A percentile compares a stretch with the other conserved stretches of the same genome.
Conservation (phyloP, 35 echinoderm and acorn worm genomes). For the Holothuria glaberrima region DNA sequence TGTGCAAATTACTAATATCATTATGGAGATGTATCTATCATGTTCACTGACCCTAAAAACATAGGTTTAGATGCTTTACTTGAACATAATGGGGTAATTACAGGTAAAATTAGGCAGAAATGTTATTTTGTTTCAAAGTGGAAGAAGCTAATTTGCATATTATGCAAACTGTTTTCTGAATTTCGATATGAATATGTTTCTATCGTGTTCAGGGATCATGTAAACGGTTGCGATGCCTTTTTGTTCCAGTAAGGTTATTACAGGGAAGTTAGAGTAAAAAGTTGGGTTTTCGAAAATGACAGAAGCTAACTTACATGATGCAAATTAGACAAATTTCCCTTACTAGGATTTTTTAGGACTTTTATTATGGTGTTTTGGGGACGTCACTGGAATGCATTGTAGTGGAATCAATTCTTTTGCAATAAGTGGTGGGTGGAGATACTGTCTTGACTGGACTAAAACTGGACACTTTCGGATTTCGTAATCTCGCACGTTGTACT, state of each 20-base stretch:
- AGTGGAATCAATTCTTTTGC: neutral
- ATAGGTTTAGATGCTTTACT: neutral
- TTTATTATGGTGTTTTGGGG: no score
- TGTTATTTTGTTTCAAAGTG: neutral
- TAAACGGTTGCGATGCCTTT: neutral
- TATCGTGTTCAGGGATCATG: neutral
- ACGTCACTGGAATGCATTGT: no score
- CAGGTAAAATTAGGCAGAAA: neutral
- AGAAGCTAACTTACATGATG: neutral
- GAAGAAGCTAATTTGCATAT: neutral
- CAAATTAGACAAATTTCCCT: no score
- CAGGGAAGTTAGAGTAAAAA: neutral
- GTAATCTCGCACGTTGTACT: no score
- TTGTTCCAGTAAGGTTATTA: neutral
- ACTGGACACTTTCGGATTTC: no score
- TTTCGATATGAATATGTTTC: neutral
- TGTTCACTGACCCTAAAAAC: neutral
- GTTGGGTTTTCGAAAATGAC: neutral
- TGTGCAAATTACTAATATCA: constrained; percentile 1
- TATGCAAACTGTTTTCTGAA: neutral
- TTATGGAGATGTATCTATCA: neutral
- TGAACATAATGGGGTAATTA: neutral
- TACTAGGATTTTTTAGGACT: no score
- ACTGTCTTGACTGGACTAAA: neutral
- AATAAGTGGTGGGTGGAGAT: no score